Evolutionary conservation across 2,797 vertebrate genomes (phyloP), one percentile per base, ranked within the genome.

Genomic region (Pangasius djambal): DNA sequence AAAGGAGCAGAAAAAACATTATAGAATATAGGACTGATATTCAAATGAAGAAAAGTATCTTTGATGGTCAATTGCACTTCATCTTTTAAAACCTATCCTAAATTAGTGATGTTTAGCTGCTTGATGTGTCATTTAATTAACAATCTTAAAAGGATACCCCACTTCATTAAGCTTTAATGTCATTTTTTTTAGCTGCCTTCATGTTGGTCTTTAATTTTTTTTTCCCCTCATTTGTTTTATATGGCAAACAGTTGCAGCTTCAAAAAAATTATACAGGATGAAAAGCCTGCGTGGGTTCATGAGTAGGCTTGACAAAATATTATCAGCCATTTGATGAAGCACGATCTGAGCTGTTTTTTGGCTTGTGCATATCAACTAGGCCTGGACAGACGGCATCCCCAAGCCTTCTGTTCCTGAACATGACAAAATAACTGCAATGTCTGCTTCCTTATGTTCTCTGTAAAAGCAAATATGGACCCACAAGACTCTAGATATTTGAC

Each of bases 381-480:
- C 59, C 48, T 57, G 79, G 85, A 83, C 79, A 87, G 84, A 75
- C 78, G 75, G 89, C 20, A 40, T 86, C 18, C 48, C 44, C 57
- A 15, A 86, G 34, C 77, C 81, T 77, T 87, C 81, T 87, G 85
- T 87, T 87, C 65, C 20, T 75, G 55, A 86, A 74, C 37, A 70
- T 83, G 44, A 83, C 48, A 67, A 44, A 69, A 59, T 78, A 67
- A 31, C 72, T 69, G 72, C 82, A 85, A 40, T 77, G 65, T 78
- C 59, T 89, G 40, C 70, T 55, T 83, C 85, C 67, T 50, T 89
- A 89, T 87, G 86, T 59, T 84, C 78, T 65, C 57, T 61, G 20
- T 81, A 69, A 72, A 89, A 89, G 63, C 88, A 89, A 89, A 89
- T 57, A 89, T 83, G 69, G 85, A 59, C 31, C 63, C 37, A 52